Evolutionary conservation across 2,888 invertebrate species (phyloP), one percentile per base, ranked within the genome.

Genomic region (Cordilura impudica): DNA sequence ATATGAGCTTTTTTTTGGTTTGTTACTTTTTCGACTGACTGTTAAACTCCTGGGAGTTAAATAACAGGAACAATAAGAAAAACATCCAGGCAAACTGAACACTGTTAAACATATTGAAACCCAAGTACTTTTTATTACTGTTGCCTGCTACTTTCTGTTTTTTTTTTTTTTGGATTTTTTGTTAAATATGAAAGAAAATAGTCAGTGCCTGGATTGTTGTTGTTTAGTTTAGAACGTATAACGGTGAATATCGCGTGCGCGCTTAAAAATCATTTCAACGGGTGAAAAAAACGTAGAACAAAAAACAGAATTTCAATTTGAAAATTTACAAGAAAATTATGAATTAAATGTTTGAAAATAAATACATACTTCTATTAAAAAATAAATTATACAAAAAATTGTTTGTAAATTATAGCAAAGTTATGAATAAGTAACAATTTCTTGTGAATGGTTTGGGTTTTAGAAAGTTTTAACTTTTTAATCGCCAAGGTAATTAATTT

Each of bases 151-250:
- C 12, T 19, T 39, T 39, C 14, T 26, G 14, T 54, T 54, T 2
- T 51, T 23, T 61, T 29, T 53, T 7, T 54, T 18, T 29, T 23
- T 61, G 43, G 69, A 67, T n/a, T n/a, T 56, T 31, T 35, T 70
- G 29, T 29, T 69, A 18, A 26, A 71, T 23, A 26, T 45, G 72
- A 65, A 65, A 39, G 45, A 72, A 54, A 71, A 58, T 39, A 78
- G 83, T 86, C 84, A 88, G 88, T 88, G 88, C 88, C 88, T 86
- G 88, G 88, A 88, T 88, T 85, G 87, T 86, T 88, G 87, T 87
- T 88, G 87, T 84, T 85, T 84, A 84, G 88, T 85, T 84, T 82
- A 86, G 84, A 83, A 78, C 83, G 71, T 81, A 82, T 82, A 76
- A 83, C 74, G 71, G 80, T 83, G 83, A 72, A 78, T 39, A 58